phyloP scores from a whole-genome alignment of 1,140 invertebrate species.

The Cyclina sinensis region DNA sequence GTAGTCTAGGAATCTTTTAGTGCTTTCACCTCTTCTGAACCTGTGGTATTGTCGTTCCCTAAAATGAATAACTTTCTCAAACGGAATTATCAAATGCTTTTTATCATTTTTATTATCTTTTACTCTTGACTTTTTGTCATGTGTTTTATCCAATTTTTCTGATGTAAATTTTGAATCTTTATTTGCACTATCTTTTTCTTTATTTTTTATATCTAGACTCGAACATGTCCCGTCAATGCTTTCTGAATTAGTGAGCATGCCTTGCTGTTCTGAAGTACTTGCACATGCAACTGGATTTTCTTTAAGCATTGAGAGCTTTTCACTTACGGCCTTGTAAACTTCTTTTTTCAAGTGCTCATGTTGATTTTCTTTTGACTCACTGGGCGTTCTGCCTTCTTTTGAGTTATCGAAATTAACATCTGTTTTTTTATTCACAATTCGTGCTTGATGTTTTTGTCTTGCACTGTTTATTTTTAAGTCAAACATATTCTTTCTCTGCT shows the following conservation, averaged over 20 bases:
- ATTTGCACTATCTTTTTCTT: neutral
- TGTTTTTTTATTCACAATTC: neutral
- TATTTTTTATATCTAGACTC: neutral
- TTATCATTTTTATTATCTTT: neutral
- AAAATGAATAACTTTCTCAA: neutral
- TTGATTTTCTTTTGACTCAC: neutral
- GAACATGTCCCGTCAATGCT: neutral
- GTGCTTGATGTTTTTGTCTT: neutral
- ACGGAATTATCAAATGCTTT: neutral
- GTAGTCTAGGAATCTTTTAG: slow-evolving; percentile 20
- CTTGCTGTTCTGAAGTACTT: neutral
- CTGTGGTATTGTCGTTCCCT: slow-evolving; percentile 1
- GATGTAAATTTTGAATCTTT: neutral
- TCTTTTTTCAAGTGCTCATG: neutral
- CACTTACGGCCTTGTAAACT: neutral
- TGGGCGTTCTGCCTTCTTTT: neutral
- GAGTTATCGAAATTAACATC: neutral
- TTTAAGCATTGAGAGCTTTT: neutral
- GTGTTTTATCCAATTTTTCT: neutral
- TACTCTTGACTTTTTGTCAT: neutral
- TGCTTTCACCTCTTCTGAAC: slow-evolving; percentile 5
- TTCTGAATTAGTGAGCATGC: neutral
- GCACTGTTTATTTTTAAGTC: neutral
- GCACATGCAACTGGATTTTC: neutral
- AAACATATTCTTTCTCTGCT: neutral